phyloP scores from a whole-genome alignment of 2,888 invertebrate genomes.

The Sicus ferrugineus region DNA sequence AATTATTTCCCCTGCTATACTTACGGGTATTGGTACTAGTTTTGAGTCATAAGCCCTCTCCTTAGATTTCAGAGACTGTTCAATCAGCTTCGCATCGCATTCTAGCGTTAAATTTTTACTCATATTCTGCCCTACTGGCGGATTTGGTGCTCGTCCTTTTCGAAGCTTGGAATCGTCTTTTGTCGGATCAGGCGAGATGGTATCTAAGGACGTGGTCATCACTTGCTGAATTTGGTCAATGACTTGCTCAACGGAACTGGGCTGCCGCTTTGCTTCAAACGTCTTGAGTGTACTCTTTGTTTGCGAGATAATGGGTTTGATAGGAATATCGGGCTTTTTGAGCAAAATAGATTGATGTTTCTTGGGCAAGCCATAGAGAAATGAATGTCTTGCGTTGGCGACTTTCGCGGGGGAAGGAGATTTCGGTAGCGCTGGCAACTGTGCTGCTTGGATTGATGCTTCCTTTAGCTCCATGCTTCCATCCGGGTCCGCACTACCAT shows the following conservation, averaged over 20 bases:
- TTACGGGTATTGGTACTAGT: too few relatives aligned
- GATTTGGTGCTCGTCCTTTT: slow-evolving; percentile 81
- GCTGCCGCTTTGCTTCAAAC: slow-evolving; percentile 67
- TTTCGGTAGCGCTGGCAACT: slow-evolving; percentile 72
- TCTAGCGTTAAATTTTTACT: slow-evolving; percentile 54
- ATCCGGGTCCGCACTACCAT: slow-evolving; percentile 86
- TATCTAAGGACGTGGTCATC: slow-evolving; percentile 58
- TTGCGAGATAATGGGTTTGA: slow-evolving; percentile 69
- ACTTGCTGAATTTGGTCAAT: slow-evolving; percentile 67
- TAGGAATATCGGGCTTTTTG: slow-evolving; percentile 75
- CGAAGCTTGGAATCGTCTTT: slow-evolving; percentile 63
- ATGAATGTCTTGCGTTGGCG: slow-evolving; percentile 71
- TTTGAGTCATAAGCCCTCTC: too few relatives aligned
- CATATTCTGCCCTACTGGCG: slow-evolving; percentile 64
- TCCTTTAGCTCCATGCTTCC: slow-evolving; percentile 72
- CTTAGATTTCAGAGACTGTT: too few relatives aligned
- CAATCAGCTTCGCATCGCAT: slow-evolving; percentile 55
- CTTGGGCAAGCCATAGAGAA: slow-evolving; percentile 73
- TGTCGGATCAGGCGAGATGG: slow-evolving; percentile 48
- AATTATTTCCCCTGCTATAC: too few relatives aligned
- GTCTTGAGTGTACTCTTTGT: slow-evolving; percentile 66
- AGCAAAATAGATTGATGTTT: slow-evolving; percentile 55
- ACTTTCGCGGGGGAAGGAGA: slow-evolving; percentile 62
- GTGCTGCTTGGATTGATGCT: slow-evolving; percentile 67
- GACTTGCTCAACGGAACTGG: slow-evolving; percentile 64